A percentile compares a stretch with the other conserved stretches of the same genome.
phyloP scores from a whole-genome alignment of 2,797 vertebrate species.

The Protonibea diacanthus region DNA sequence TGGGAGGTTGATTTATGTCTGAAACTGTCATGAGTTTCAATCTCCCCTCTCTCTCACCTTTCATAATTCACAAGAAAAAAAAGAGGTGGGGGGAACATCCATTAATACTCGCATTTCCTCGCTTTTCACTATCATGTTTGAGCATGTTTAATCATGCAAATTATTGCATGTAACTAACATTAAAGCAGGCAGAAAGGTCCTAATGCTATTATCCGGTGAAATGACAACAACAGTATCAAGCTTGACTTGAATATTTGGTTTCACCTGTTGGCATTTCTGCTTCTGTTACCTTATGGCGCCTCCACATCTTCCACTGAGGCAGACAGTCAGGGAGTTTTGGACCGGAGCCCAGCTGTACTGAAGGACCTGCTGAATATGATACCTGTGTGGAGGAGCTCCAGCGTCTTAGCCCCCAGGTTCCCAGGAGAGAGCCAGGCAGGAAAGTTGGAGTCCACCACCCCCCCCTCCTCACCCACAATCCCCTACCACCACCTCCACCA shows the following conservation, averaged over 20 bases:
- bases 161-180: slow-evolving; percentile 47
- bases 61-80: slow-evolving; percentile 48
- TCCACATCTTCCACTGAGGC: slow-evolving; percentile 89
- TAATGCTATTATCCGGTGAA: slow-evolving; percentile 58
- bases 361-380: slow-evolving; percentile 90
- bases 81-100: slow-evolving; percentile 12
- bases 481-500: not conserved
- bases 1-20: slow-evolving; percentile 74
- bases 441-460: slow-evolving; percentile 68
- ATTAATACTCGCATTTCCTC: slow-evolving; percentile 35
- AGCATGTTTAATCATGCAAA: slow-evolving; percentile 58
- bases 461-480: not conserved
- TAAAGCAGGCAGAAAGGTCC: slow-evolving; percentile 46
- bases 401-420: slow-evolving; percentile 85
- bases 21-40: slow-evolving; percentile 61
- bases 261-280: slow-evolving; percentile 90
- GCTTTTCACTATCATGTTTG: slow-evolving; percentile 31
- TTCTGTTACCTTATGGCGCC: slow-evolving; percentile 94
- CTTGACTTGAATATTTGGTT: slow-evolving; percentile 92
- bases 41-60: slow-evolving; percentile 52
- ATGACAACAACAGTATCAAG: slow-evolving; percentile 85
- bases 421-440: slow-evolving; percentile 88
- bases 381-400: slow-evolving; percentile 89
- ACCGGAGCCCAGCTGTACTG: slow-evolving; percentile 88
- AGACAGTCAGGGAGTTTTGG: slow-evolving; percentile 89